Base-by-base conservation (phyloP, 2,797 vertebrate species). In the Heteromormyrus szaboi region DNA sequence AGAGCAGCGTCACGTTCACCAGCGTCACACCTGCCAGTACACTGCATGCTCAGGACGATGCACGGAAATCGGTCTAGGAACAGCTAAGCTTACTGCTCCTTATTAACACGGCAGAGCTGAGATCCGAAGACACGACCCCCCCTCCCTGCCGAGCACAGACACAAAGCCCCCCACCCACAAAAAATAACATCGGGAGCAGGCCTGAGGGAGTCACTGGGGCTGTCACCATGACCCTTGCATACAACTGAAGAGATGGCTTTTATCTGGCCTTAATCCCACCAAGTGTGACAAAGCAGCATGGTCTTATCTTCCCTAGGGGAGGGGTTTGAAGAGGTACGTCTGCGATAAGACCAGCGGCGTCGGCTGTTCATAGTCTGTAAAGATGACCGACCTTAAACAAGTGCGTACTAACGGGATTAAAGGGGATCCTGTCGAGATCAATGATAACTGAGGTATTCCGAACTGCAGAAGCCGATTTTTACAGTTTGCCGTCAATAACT, bases 211-310 rank as follows among this genome's bases (percentile, higher is more conserved):
- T 81, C 72, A 29, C 41, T 14, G 9, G 11, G 11, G 37, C 37
- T 46, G 79, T 48, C 41, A 33, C 56, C 41, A 19, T 56, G 81
- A 88, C 81, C 76, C 56, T 85, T 41, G 7, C 79, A 48, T 8
- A 85, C 79, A 65, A 50, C 51, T 25, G 88, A 85, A 3, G 50
- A 62, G 37, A 56, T 48, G 76, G 88, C 79, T 84, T 84, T 56
- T 84, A 85, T 88, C 88, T 88, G 37, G 19, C 59, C 79, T 54
- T 84, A 84, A 85, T 88, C 79, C 51, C 81, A 12, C 72, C 53
- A 59, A 84, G 88, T 54, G 76, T 88, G 88, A 88, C 72, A 84
- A 83, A 81, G 29, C 37, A 48, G 37, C 25, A 48, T 65, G 79
- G 88, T 56, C 9, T 81, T 51, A 81, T 53, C 72, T 22, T 54